Evolutionary conservation across 2,797 vertebrate genomes (phyloP).

Genomic region (Premnoplex brunnescens): DNA sequence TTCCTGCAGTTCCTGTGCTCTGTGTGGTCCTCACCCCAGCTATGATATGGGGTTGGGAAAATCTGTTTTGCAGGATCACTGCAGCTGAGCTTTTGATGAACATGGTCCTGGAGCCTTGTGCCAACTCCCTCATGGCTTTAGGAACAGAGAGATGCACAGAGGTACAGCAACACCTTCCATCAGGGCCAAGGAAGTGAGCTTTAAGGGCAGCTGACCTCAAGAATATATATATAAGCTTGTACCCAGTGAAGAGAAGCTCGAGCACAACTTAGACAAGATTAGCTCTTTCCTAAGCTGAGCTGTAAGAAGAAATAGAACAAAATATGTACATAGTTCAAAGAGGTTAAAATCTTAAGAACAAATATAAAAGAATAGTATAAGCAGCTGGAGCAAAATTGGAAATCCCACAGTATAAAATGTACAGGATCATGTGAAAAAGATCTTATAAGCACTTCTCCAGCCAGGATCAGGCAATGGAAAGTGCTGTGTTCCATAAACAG

Average conservation of each 20-base stretch:
- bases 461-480: slow-evolving; percentile 14
- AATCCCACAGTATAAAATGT: not conserved
- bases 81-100: not conserved
- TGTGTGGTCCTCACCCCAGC: not conserved
- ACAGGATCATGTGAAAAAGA: not conserved
- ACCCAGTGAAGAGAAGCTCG: not conserved
- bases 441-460: slow-evolving; percentile 5
- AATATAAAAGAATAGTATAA: not conserved
- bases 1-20: not conserved
- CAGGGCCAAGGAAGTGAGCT: not conserved
- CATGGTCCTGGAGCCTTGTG: not conserved
- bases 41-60: not conserved
- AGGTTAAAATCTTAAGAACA: not conserved
- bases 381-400: not conserved
- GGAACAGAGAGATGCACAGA: not conserved
- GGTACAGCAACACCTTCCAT: not conserved
- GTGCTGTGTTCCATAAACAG: not conserved
- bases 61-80: not conserved
- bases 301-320: not conserved
- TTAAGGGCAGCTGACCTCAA: not conserved
- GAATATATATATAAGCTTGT: not conserved
- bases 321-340: not conserved
- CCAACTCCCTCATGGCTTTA: not conserved
- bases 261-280: not conserved
- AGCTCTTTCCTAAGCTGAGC: not conserved